Conservation (phyloP, 2,797 vertebrate genomes). For the Aphelocoma californica region DNA sequence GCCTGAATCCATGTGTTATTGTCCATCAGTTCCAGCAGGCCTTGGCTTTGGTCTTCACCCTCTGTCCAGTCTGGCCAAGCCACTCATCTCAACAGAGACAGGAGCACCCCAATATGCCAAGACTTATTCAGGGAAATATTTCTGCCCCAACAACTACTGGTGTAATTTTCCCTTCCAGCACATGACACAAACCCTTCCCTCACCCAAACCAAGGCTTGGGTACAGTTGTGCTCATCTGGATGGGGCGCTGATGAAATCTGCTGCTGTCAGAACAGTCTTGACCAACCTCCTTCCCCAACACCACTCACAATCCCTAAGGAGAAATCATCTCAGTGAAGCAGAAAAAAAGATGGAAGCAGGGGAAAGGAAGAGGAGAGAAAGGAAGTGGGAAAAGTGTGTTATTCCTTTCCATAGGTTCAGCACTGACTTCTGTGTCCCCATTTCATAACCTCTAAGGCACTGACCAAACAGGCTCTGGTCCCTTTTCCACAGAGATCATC, state of each 20-base stretch:
- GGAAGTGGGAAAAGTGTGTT: neutral
- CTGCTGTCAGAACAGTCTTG: neutral
- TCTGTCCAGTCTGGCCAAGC: neutral
- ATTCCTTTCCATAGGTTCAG: neutral
- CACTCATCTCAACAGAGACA: neutral
- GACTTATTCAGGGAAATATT: neutral
- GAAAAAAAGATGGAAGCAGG: neutral
- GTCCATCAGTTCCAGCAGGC: no score
- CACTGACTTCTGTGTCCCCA: neutral
- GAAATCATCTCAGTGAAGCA: neutral
- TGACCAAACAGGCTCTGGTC: accelerated
- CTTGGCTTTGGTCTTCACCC: neutral
- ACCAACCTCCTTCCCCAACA: neutral
- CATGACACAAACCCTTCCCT: neutral
- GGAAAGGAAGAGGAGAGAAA: neutral
- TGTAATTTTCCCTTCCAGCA: neutral
- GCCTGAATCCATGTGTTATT: neutral
- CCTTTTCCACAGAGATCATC: neutral
- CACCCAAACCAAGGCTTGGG: neutral
- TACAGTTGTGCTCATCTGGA: no score
- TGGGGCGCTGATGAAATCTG: neutral
- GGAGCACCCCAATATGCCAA: neutral
- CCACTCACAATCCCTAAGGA: accelerated
- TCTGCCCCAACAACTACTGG: neutral
- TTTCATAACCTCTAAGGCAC: no score